Evolutionary conservation across 2,797 vertebrate genomes (phyloP), one percentile per base, ranked within the genome.

Genomic region (Enteromius thamalakanensis): DNA sequence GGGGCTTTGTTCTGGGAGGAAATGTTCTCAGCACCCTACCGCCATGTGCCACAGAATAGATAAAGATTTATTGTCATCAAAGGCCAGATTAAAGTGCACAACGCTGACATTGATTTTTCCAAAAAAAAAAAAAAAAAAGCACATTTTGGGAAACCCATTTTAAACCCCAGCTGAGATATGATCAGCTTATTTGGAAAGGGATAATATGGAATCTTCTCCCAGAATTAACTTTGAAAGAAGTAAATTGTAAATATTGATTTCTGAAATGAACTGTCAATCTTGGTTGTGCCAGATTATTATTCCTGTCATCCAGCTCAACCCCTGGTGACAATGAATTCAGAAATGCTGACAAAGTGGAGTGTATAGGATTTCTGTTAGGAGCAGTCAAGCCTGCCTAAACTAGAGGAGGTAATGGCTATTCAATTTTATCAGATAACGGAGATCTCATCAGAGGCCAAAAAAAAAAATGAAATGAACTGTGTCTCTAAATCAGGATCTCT

Each of bases 171-270:
- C 94, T 93, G 95, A 97, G 98, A 99, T 99, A 99, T 99, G 98
- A 99, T 99, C 98, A 99, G 96, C 97, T 98, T 99, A 99, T 99
- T 99, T 99, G 96, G 97, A 97, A 97, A 97, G 96, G 96, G 97
- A 99, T 99, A 99, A 99, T 97, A 99, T 97, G 96, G 97, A 98
- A 97, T 98, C 97, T 96, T 99, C 97, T 96, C 95, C 93, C 94
- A 91, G 96, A 99, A 99, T 98, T 97, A 98, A 99, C 98, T 99
- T 99, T 99, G 98, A 99, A 99, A 99, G 98, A 98, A 99, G 97
- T 99, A 99, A 99, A 99, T 99, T 99, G 98, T 99, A 98, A 99
- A 99, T 99, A 99, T 99, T 99, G 98, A 99, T 99, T 99, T 98
- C 97, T 99, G 97, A 98, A 99, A 99, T 99, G 97, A 98, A 99